A percentile compares a stretch with the other conserved stretches of the same genome.
phyloP scores from a whole-genome alignment of 2,888 invertebrate genomes.

The Spilarctia lutea region DNA sequence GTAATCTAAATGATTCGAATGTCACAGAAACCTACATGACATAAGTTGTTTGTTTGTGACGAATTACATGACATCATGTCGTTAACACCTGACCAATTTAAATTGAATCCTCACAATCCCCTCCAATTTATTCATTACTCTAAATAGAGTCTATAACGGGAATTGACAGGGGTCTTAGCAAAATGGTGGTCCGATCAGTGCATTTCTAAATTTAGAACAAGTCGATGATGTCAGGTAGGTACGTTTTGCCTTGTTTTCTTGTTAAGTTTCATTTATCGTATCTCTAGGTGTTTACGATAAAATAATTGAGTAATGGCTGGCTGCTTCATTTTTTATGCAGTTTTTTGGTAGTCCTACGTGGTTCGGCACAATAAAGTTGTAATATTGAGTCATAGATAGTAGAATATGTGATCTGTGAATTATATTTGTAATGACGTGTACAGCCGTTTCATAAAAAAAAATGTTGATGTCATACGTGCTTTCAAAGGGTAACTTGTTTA shows the following conservation, averaged over 20 bases:
- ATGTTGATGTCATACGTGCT: constrained; percentile 30
- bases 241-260: constrained; percentile 33
- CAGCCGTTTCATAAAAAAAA: constrained; percentile 15
- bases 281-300: constrained; percentile 1
- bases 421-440: constrained; percentile 29
- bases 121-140: constrained; percentile 48
- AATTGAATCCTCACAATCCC: constrained; percentile 55
- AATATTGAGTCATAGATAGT: constrained; percentile 23
- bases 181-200: constrained; percentile 62
- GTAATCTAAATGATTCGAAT: constrained; percentile 44
- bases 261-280: constrained; percentile 24
- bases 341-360: background rate
- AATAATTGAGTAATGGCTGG: background rate
- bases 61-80: constrained; percentile 71
- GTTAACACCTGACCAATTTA: constrained; percentile 64
- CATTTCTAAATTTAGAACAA: constrained; percentile 78
- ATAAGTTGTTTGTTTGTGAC: constrained; percentile 56
- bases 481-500: constrained; percentile 25
- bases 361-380: background rate
- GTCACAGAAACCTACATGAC: constrained; percentile 55
- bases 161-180: constrained; percentile 56
- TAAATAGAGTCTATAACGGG: constrained; percentile 56
- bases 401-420: constrained; percentile 39
- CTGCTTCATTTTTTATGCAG: background rate
- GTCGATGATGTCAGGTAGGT: constrained; percentile 74